Evolutionary conservation across 2,888 invertebrate genomes (phyloP).

Genomic region (Venustoraphidia nigricollis): DNA sequence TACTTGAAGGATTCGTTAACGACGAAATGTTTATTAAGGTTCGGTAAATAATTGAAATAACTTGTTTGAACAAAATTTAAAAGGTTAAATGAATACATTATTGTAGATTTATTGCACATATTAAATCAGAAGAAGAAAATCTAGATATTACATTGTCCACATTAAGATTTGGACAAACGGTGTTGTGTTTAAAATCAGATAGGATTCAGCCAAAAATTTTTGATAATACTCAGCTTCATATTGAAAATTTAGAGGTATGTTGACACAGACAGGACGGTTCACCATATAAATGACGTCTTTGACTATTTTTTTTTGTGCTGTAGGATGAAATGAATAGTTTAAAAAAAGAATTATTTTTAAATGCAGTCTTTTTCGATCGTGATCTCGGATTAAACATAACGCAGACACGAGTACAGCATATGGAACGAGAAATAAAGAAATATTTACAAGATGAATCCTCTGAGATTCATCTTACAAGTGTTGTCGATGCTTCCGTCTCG

Average conservation of each 20-base stretch:
- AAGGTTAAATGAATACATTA: not conserved
- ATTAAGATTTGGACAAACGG: constrained; percentile 23
- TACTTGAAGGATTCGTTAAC: constrained; percentile 24
- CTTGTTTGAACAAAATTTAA: not conserved
- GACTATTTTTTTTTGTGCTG: constrained; percentile 3
- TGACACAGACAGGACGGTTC: not conserved
- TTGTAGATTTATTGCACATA: constrained; percentile 27
- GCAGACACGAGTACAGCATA: constrained; percentile 21
- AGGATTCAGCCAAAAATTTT: constrained; percentile 12
- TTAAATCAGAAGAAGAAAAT: constrained; percentile 22
- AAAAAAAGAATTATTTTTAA: constrained; percentile 21
- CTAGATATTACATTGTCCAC: constrained; percentile 24
- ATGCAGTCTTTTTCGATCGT: constrained; percentile 22
- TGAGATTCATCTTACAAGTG: constrained; percentile 23
- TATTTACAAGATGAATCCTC: constrained; percentile 4
- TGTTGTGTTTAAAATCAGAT: constrained; percentile 12
- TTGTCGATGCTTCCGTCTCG: constrained; percentile 22
- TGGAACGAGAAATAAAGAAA: constrained; percentile 12
- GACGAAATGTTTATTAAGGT: constrained; percentile 23
- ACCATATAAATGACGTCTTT: no score
- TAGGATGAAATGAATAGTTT: constrained; percentile 19
- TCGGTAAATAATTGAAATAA: constrained; percentile 5
- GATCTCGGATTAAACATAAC: constrained; percentile 22
- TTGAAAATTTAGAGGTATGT: constrained; percentile 16
- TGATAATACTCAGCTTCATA: constrained; percentile 16